Evolutionary conservation across 37 sponge, comb jelly and placozoan genomes (phyloP), one percentile per base, ranked within the genome.

Genomic region (Spongilla lacustris): DNA sequence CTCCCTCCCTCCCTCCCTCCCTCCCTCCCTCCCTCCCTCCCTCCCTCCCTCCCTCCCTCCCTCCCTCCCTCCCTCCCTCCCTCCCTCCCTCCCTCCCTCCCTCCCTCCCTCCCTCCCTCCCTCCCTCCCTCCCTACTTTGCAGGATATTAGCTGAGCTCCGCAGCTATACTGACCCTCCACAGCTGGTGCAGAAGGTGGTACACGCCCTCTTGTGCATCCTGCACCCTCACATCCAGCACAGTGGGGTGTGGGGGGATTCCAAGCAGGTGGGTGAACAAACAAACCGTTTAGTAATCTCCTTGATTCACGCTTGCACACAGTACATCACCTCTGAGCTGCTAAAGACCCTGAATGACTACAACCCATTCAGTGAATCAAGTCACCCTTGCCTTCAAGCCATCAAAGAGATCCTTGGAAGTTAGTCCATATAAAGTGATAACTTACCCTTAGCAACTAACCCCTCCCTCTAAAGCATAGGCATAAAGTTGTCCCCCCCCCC

Each of bases 81-180:
- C 31, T 19, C 77, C 1, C 36, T 9, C 23, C 0, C 48, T 2
- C 77, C 6, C 73, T 14, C 29, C 14, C 29, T 11, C 73, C 9
- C 73, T 13, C 28, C 29, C 29, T 22, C 0, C 25, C 24, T 17
- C 38, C 8, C 31, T 32, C 28, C 26, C 35, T 13, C 22, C 68
- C 31, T 31, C 13, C 13, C 6, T 9, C 6, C 2, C 2, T 4
- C 24, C 5, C 80, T 73, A 6, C 48, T 38, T 21, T 37, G 2
- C 72, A 94, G 95, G 67, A 77, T 82, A 24, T 96, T 94, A 73
- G 92, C 97, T 35, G 92, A 96, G 78, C 27, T 96, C 78, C 74
- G 83, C 0, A 92, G 90, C 66, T 94, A 94, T 67, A 50, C 73
- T 22, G 90, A 91, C 27, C 97, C 95, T 34, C 95, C 94, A 66